phyloP scores from a whole-genome alignment of 2,113 vertebrate genomes.

The Phaethon lepturus region DNA sequence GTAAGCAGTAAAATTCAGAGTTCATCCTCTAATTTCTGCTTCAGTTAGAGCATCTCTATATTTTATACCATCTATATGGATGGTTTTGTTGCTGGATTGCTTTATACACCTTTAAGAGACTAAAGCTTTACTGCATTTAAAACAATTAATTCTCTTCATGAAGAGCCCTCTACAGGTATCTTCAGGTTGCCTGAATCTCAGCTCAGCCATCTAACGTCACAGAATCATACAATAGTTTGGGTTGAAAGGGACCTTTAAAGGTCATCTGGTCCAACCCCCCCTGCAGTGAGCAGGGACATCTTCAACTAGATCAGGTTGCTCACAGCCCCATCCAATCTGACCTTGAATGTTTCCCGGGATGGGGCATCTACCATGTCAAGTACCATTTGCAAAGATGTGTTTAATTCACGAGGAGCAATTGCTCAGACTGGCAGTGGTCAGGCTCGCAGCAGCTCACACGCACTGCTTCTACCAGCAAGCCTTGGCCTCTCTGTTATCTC shows the following conservation, averaged over 20 bases:
- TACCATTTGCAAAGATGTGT: background rate
- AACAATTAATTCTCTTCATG: background rate
- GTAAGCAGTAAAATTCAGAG: background rate
- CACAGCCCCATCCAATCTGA: too few species aligned
- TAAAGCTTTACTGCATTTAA: background rate
- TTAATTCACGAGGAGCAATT: background rate
- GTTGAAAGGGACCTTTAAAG: too few species aligned
- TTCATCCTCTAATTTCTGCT: background rate
- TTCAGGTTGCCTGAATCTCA: background rate
- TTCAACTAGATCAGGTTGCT: too few species aligned
- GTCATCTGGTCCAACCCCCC: too few species aligned
- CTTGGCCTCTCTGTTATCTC: background rate
- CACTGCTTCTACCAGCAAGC: background rate
- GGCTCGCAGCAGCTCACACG: background rate
- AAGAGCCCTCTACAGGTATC: background rate
- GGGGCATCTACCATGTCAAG: background rate
- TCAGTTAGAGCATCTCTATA: background rate
- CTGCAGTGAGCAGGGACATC: too few species aligned
- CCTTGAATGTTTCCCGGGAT: too few species aligned
- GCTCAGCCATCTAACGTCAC: background rate
- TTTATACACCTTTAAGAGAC: background rate
- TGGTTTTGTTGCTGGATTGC: background rate
- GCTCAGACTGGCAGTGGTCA: accelerated
- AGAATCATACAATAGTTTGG: too few species aligned
- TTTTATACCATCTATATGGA: background rate